Evolutionary conservation across 2,113 vertebrate genomes (phyloP).

Genomic region (Diglossa brunneiventris): DNA sequence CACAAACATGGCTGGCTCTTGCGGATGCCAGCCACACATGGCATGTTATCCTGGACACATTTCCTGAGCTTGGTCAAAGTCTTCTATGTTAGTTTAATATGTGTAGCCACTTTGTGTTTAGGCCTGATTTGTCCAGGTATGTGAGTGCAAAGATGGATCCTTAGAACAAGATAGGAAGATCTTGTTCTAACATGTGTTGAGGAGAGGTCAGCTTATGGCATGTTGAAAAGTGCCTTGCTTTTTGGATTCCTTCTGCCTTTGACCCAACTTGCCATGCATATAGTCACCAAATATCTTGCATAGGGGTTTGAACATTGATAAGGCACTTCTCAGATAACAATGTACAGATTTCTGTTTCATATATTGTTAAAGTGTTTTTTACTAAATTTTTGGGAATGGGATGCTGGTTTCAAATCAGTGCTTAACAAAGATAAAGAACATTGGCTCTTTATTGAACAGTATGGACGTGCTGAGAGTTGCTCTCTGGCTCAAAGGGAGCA

Average conservation of each 20-base stretch:
- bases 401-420: not conserved
- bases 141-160: not conserved
- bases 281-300: not conserved
- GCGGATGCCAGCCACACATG: not conserved
- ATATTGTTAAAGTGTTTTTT: not conserved
- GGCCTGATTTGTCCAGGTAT: not conserved
- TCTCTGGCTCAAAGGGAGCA: not conserved
- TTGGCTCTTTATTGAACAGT: not conserved
- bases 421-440: not conserved
- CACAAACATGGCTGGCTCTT: fast-evolving
- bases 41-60: not conserved
- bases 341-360: not conserved
- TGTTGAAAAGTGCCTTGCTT: not conserved
- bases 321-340: not conserved
- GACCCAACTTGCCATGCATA: not conserved
- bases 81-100: not conserved
- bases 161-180: not conserved
- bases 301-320: not conserved
- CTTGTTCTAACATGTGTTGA: not conserved
- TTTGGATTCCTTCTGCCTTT: not conserved
- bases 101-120: not conserved
- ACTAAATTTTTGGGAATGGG: not conserved
- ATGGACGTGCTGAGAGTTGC: not conserved
- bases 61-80: not conserved
- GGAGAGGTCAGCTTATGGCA: not conserved